Base-by-base conservation (phyloP, 2,113 vertebrate species). In the Nothocercus julius region DNA sequence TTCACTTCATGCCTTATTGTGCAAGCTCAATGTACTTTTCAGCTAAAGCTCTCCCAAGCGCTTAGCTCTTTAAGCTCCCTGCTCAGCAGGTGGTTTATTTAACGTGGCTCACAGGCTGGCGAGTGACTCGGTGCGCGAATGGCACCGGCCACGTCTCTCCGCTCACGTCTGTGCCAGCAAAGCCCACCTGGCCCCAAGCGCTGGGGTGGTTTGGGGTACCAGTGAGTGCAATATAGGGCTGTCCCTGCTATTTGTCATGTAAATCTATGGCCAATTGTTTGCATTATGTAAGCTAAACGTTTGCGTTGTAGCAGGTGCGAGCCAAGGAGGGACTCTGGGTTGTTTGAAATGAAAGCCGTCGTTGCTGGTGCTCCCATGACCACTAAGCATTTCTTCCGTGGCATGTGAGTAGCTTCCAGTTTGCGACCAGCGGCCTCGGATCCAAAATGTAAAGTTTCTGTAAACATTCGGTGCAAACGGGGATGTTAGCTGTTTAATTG, bases 41-140 rank as follows among this genome's bases (percentile, higher is more conserved):
- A 25, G 62, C 38, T 51, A 64, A 72, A 66, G 82, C 79, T 73
- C 87, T 89, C 73, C 42, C 2, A 1, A 88, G 62, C 91, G 77
- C 94, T 96, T 88, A 66, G 56, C 70, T 95, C 72, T 89, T 62
- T 88, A 86, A 93, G 85, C 78, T 95, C 83, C 87, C 89, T 38
- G 2, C 91, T 93, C 89, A 64, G 84, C 89, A 94, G 97, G 96
- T 94, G 91, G 94, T 92, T 90, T 90, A 74, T 63, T 93, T 77
- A 78, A 95, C 91, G 82, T 84, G 76, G 69, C 67, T 68, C 87
- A 93, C 90, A 82, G 47, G 51, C 67, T 88, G 92, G 90, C 86
- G 51, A 77, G 58, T 77, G 74, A 36, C 36, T 36, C 36, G 36
- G 36, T 36, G 36, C 36, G 69, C 14, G 49, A 85, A 82, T 66